phyloP scores from a whole-genome alignment of 1,140 invertebrate species.

The Pararge aegeria region DNA sequence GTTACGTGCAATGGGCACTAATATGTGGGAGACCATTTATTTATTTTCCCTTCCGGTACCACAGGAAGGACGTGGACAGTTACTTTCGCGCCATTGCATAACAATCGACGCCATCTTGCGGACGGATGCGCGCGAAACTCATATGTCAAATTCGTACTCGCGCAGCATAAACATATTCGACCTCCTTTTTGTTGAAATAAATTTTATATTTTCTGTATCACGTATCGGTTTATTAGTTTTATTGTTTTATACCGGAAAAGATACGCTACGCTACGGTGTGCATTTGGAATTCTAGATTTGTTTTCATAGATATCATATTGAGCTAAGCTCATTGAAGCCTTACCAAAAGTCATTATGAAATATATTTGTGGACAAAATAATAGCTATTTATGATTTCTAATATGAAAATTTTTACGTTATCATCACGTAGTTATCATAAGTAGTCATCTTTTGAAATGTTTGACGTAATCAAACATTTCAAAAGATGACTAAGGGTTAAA shows the following conservation, averaged over 20 bases:
- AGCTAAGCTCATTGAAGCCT: no score
- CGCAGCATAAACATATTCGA: conserved; percentile 7
- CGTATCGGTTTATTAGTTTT: background rate
- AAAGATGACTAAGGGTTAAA: no score
- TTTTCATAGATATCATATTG: no score
- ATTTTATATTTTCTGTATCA: conserved; percentile 6
- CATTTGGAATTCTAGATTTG: background rate
- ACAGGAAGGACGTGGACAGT: conserved; percentile 63
- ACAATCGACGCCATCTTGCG: conserved; percentile 57
- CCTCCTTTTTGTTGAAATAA: conserved; percentile 5
- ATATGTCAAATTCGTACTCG: conserved; percentile 16
- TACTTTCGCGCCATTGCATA: conserved; percentile 69
- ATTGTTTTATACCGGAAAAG: conserved; percentile 6
- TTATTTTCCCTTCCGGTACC: conserved; percentile 43
- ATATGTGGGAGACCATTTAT: conserved; percentile 14
- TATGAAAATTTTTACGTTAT: no score
- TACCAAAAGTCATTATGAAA: no score
- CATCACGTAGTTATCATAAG: no score
- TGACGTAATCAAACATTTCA: no score
- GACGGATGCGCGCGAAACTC: conserved; percentile 20
- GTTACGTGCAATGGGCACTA: conserved; percentile 23
- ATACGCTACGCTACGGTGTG: background rate
- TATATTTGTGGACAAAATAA: no score
- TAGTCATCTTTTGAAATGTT: no score
- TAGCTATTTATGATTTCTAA: no score